Evolutionary conservation across 2,113 vertebrate species (phyloP), one percentile per base, ranked within the genome.

Genomic region (Acanthisitta chloris): DNA sequence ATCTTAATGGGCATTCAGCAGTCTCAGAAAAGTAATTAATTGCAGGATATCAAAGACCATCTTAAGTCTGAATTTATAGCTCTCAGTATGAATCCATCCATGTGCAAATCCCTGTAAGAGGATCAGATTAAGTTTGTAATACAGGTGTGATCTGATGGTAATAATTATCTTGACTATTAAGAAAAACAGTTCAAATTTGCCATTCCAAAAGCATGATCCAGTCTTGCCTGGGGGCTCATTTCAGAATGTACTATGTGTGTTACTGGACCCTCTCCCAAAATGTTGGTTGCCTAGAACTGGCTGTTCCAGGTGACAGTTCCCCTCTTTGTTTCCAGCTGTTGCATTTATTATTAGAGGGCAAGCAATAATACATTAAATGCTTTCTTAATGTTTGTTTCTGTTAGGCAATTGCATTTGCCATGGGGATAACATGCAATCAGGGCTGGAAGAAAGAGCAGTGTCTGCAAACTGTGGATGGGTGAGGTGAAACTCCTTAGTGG

Each of bases 331-430:
- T 77, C 88, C 79, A 94, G 71, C 81, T 86, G 38, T 89, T 93
- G 67, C 79, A 71, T 81, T 85, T 45, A 31, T 67, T 78, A 48
- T 71, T 85, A 86, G 82, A 93, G 69, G 40, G 82, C 78, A 46
- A 89, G n/a, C 76, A 95, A 46, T 72, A 86, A 70, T 83, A 71
- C 43, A 55, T 81, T 43, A 55, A 92, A 93, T 51, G 57, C 64
- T 94, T 97, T 94, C 94, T 45, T 93, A 86, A 94, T 86, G 48
- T 86, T 93, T 95, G 76, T 86, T 72, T 77, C 74, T 94, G 17
- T 95, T 95, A 67, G 69, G 94, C 92, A 97, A 97, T 14, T 81
- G 76, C 51, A 26, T 55, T 61, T 96, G 86, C 88, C 90, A 73
- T 55, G 86, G 94, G 96, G 82, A 96, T 71, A 78, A 14, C 24